These are phyloP conservation scores for Brachyopa scutellaris DNA, from an alignment of 2,888 invertebrate genomes.

Conservation along the genomic window DNA sequence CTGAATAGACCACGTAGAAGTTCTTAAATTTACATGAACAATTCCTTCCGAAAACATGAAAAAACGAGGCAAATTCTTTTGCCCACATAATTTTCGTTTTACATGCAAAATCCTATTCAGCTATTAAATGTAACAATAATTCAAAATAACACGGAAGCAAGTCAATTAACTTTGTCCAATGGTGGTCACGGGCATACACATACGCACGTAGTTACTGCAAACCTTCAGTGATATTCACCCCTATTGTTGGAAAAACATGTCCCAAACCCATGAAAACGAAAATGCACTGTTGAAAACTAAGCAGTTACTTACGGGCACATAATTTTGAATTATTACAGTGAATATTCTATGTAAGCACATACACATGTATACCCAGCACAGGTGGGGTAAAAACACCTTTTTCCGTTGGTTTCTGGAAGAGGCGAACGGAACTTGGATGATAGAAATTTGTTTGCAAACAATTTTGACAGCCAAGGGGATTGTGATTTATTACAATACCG, in stretches of 20 bases:
- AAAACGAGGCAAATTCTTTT: too few species aligned
- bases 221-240: not conserved
- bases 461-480: not conserved
- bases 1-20: too few species aligned
- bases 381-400: slow-evolving; percentile 4
- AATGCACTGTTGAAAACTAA: slow-evolving; percentile 37
- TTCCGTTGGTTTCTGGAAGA: slow-evolving; percentile 28
- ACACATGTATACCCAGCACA: too few species aligned
- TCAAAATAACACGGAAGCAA: slow-evolving; percentile 63
- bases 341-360: not conserved
- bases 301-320: slow-evolving; percentile 48
- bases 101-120: slow-evolving; percentile 45
- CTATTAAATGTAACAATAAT: slow-evolving; percentile 34
- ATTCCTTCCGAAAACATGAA: too few species aligned
- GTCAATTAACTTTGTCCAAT: slow-evolving; percentile 43
- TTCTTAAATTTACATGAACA: too few species aligned
- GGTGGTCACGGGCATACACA: not conserved
- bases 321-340: slow-evolving; percentile 52
- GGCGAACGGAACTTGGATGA: slow-evolving; percentile 20
- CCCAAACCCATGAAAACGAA: slow-evolving; percentile 25
- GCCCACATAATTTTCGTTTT: not conserved
- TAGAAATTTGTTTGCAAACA: slow-evolving; percentile 37
- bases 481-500: not conserved
- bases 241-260: slow-evolving; percentile 10
- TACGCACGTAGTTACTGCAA: not conserved